phyloP scores from a whole-genome alignment of 2,797 vertebrate genomes.

The Propithecus deckenii region DNA sequence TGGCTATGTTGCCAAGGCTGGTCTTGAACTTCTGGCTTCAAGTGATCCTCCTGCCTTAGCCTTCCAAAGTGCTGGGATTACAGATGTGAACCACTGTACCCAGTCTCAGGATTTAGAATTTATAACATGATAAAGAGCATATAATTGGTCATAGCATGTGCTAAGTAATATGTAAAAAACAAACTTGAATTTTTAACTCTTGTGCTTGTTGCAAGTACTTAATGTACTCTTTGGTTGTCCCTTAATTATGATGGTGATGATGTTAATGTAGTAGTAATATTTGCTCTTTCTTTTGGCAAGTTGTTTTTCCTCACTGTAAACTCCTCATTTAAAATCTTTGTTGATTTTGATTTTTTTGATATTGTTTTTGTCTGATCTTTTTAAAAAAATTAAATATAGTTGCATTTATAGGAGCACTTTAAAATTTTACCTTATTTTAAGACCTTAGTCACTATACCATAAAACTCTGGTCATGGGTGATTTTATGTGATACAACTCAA shows the following conservation, averaged over 20 bases:
- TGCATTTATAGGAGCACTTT: not conserved
- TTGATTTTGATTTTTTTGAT: conserved; percentile 4
- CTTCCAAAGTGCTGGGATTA: too few relatives aligned
- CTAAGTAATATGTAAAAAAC: conserved; percentile 25
- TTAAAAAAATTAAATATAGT: not conserved
- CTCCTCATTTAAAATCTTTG: conserved; percentile 13
- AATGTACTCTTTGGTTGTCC: not conserved
- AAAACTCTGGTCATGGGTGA: not conserved
- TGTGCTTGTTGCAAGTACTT: conserved; percentile 13
- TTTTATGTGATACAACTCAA: conserved; percentile 21
- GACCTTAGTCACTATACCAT: not conserved
- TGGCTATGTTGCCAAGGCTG: too few relatives aligned
- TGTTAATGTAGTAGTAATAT: not conserved
- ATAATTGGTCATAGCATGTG: not conserved
- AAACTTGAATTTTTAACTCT: not conserved
- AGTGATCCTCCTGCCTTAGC: too few relatives aligned
- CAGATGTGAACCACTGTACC: too few relatives aligned
- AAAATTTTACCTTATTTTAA: conserved; percentile 18
- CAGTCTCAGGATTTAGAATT: not conserved
- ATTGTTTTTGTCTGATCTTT: not conserved
- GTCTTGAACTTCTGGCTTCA: too few relatives aligned
- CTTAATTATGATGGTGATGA: not conserved
- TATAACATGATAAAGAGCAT: not conserved
- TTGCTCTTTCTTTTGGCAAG: not conserved
- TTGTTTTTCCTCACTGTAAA: not conserved